Conservation (phyloP, 2,113 vertebrate species). For the Pseudorectes ferrugineus region DNA sequence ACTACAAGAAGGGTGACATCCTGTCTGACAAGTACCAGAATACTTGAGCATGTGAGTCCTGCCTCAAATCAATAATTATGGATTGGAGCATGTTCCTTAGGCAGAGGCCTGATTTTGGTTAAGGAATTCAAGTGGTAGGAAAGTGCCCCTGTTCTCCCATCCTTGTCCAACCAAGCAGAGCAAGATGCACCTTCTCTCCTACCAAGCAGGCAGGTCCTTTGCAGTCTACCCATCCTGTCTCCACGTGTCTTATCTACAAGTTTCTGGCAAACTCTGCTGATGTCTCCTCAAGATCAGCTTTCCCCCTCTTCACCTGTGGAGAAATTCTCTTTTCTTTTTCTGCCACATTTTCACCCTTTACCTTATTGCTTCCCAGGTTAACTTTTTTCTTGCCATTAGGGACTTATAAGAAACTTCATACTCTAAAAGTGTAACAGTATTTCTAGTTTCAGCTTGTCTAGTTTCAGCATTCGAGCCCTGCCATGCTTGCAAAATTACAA, state of each 20-base stretch:
- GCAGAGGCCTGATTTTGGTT: not conserved
- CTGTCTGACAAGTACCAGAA: not conserved
- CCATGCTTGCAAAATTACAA: not conserved
- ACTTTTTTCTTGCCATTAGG: not conserved
- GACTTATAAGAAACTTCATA: not conserved
- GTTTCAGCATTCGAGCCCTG: not conserved
- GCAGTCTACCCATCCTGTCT: not conserved
- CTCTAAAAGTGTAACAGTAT: not conserved
- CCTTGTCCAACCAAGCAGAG: not conserved
- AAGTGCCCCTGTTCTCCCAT: not conserved
- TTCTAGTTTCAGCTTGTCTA: not conserved
- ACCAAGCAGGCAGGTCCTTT: not conserved
- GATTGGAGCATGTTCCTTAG: not conserved
- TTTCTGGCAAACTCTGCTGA: not conserved
- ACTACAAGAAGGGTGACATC: not conserved
- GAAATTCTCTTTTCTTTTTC: not conserved
- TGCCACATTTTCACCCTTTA: not conserved
- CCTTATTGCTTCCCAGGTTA: not conserved
- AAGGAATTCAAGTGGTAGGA: not conserved
- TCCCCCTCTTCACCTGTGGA: not conserved
- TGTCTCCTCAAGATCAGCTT: not conserved
- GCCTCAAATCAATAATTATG: not conserved
- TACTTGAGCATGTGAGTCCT: not conserved
- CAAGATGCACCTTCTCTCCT: not conserved
- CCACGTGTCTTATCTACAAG: fast-evolving